Conservation (phyloP, 2,113 vertebrate species). For the Bubo blakistoni region DNA sequence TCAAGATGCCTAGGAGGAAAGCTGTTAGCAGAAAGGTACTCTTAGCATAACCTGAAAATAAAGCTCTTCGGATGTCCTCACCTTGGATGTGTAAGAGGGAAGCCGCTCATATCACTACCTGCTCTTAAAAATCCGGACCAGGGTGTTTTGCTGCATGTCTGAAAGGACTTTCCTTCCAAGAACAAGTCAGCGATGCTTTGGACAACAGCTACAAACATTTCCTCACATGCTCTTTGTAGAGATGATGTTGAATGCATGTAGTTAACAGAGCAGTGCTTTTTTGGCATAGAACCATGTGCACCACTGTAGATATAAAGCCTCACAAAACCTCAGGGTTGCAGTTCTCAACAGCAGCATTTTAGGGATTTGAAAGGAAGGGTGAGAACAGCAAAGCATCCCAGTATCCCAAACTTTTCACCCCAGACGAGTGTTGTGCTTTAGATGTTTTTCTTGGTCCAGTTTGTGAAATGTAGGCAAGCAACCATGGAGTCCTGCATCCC, state of each 20-base stretch:
- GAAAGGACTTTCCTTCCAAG: background rate
- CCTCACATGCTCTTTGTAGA: background rate
- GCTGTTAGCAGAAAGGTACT: background rate
- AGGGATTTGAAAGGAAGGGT: background rate
- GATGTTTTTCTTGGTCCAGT: background rate
- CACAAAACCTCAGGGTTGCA: background rate
- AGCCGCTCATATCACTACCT: background rate
- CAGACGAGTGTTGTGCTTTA: background rate
- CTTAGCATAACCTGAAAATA: background rate
- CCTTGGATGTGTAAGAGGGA: background rate
- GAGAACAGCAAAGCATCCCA: background rate
- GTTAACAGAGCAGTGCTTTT: background rate
- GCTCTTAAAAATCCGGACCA: background rate
- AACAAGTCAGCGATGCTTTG: background rate
- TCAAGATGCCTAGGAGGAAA: background rate
- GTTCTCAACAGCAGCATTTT: background rate
- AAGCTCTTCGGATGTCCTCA: background rate
- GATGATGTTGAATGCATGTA: background rate
- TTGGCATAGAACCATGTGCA: background rate
- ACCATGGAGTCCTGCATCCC: background rate
- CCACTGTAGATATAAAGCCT: background rate
- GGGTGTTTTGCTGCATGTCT: background rate
- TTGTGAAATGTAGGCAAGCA: background rate
- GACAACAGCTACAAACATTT: background rate
- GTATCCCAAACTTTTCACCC: background rate